Evolutionary conservation across 2,888 invertebrate species (phyloP).

Genomic region (Tinea semifulvella): DNA sequence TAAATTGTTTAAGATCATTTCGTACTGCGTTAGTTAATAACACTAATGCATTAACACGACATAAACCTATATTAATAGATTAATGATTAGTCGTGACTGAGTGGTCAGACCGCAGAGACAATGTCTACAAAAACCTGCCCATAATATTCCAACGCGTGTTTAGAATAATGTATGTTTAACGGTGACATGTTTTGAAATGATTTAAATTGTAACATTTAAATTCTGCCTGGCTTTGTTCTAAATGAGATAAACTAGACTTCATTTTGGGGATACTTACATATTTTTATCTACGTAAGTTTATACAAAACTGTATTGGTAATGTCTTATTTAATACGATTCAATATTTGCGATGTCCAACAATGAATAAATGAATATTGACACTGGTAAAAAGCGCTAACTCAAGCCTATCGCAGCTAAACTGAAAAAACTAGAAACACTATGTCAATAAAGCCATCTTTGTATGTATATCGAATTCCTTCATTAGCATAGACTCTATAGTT

Average conservation of each 20-base stretch:
- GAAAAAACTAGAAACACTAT: no score
- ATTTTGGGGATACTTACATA: background rate
- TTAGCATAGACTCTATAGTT: slow-evolving; percentile 13
- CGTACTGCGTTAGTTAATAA: background rate
- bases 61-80: slow-evolving; percentile 4
- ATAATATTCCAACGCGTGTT: slow-evolving; percentile 5
- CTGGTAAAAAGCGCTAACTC: background rate
- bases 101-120: background rate
- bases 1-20: no score
- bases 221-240: background rate
- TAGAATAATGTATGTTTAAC: slow-evolving; percentile 4
- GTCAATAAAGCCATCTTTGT: background rate
- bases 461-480: slow-evolving; percentile 1
- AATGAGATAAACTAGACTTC: background rate
- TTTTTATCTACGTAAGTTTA: no score
- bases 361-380: background rate
- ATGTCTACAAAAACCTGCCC: slow-evolving; percentile 1
- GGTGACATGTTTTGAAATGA: background rate
- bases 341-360: background rate
- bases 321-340: no score
- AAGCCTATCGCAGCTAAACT: no score
- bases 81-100: slow-evolving; percentile 1
- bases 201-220: background rate
- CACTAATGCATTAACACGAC: slow-evolving; percentile 2
- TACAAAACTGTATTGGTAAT: no score